These are phyloP conservation scores for Pedetes capensis DNA, from an alignment of 2,113 vertebrate genomes.

Conservation along the genomic window DNA sequence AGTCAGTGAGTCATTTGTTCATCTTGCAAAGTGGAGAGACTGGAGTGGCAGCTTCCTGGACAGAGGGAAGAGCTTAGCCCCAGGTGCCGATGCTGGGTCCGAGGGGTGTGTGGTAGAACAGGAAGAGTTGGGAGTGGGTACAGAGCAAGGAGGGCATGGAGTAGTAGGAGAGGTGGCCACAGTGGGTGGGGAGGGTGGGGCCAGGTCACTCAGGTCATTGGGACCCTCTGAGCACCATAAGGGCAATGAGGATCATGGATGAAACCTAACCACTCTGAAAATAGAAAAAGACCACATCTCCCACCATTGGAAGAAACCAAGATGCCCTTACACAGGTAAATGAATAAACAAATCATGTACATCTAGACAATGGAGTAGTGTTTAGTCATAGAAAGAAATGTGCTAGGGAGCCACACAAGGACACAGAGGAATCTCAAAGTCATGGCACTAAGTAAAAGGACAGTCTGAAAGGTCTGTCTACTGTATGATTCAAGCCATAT, in stretches of 20 bases:
- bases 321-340: too few relatives aligned
- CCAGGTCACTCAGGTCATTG: not conserved
- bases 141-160: rapidly evolving
- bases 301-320: not conserved
- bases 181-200: rapidly evolving
- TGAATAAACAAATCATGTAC: not conserved
- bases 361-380: too few relatives aligned
- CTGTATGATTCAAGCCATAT: rapidly evolving
- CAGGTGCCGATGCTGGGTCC: rapidly evolving
- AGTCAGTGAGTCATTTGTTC: rapidly evolving
- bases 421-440: not conserved
- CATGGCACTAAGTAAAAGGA: too few relatives aligned
- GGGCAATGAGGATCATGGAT: rapidly evolving
- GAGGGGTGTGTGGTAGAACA: rapidly evolving
- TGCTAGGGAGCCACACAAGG: not conserved
- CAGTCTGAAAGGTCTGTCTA: not conserved
- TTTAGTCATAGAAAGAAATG: not conserved
- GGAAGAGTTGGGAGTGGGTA: not conserved
- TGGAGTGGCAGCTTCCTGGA: not conserved
- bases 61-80: rapidly evolving
- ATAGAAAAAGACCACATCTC: not conserved
- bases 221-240: not conserved
- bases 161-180: too few relatives aligned
- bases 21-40: not conserved
- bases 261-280: not conserved